Evolutionary conservation across 2,113 vertebrate genomes (phyloP).

Genomic region (Octodon degus): DNA sequence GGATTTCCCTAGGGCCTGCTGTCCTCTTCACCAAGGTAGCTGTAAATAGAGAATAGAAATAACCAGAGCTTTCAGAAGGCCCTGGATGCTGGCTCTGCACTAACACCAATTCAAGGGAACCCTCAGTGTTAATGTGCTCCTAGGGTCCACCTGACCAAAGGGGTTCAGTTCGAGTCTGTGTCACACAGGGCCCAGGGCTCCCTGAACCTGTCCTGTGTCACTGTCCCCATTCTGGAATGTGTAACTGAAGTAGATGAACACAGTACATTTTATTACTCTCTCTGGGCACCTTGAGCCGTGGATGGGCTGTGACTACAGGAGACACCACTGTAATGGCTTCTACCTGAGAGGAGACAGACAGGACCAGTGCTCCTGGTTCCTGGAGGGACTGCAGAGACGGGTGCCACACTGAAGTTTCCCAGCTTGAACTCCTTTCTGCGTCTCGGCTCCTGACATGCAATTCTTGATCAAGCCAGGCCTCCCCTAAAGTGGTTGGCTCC

Average conservation of each 20-base stretch:
- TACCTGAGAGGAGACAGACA: not conserved
- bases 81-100: not conserved
- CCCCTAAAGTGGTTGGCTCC: not conserved
- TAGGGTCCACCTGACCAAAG: too few species aligned
- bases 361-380: not conserved
- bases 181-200: too few species aligned
- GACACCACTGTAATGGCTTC: not conserved
- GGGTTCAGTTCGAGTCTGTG: not conserved
- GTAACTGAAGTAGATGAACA: not conserved
- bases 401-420: not conserved
- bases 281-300: not conserved
- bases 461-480: not conserved
- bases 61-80: not conserved
- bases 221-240: not conserved
- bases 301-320: not conserved
- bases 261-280: not conserved
- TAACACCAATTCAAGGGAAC: not conserved
- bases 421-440: not conserved
- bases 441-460: rapidly evolving
- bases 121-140: not conserved
- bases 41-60: not conserved
- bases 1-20: rapidly evolving
- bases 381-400: not conserved
- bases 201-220: too few species aligned
- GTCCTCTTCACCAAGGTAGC: not conserved